Percentiles rank a stretch among this genome's conserved stretches.
These are phyloP conservation scores for Anodontia alba DNA, from an alignment of 2,888 invertebrate genomes.

Conservation along the genomic window DNA sequence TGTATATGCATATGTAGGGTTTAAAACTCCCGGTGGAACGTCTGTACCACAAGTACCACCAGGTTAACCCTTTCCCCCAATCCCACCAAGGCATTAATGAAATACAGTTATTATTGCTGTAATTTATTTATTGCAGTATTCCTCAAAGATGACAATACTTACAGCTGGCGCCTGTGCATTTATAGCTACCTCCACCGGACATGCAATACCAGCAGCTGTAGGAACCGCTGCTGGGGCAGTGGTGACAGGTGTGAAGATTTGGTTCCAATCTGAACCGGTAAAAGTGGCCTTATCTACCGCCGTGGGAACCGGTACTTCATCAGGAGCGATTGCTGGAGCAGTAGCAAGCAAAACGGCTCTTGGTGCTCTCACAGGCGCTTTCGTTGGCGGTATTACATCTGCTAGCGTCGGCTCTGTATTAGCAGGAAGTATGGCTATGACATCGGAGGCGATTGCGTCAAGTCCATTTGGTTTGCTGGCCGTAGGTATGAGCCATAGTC, in stretches of 20 bases:
- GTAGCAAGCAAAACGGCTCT: conserved; percentile 17
- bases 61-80: too few species aligned
- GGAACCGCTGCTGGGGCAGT: conserved; percentile 21
- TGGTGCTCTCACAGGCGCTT: conserved; percentile 24
- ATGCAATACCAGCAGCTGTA: conserved; percentile 29
- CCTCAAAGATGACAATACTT: conserved; percentile 33
- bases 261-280: conserved; percentile 17
- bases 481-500: conserved; percentile 26
- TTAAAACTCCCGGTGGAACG: too few species aligned
- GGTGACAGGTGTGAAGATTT: conserved; percentile 18
- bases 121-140: not conserved
- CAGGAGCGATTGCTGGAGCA: conserved; percentile 36
- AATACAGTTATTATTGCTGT: not conserved
- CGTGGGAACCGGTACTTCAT: conserved; percentile 23
- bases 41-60: too few species aligned
- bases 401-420: conserved; percentile 30
- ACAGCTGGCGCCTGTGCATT: conserved; percentile 29
- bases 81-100: too few species aligned
- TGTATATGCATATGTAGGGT: too few species aligned
- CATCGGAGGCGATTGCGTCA: conserved; percentile 5
- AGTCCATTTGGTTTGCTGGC: conserved; percentile 34
- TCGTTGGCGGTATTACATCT: conserved; percentile 28
- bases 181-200: conserved; percentile 19
- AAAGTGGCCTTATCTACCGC: conserved; percentile 17
- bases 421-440: conserved; percentile 20